These are phyloP conservation scores for Byasa hedistus DNA, from an alignment of 2,888 invertebrate species.

Conservation along the genomic window DNA sequence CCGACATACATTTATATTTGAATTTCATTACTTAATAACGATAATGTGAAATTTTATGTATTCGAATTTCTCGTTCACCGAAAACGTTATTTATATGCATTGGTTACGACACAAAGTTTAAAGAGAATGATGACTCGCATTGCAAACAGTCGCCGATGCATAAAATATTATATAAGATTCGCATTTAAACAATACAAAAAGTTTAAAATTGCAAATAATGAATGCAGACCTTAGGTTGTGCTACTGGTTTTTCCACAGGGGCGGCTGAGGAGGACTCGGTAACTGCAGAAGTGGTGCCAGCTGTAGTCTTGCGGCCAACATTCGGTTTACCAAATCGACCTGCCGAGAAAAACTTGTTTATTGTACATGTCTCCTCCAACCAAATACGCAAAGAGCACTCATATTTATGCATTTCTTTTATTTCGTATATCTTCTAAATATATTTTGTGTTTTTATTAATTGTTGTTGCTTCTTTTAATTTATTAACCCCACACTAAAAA, in stretches of 20 bases:
- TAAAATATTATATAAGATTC: slow-evolving; percentile 26
- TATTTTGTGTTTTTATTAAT: no score
- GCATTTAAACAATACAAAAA: slow-evolving; percentile 17
- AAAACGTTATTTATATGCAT: slow-evolving; percentile 24
- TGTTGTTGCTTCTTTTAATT: background rate
- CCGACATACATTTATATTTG: background rate
- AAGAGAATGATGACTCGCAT: slow-evolving; percentile 48
- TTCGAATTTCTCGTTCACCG: slow-evolving; percentile 18
- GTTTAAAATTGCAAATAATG: slow-evolving; percentile 22
- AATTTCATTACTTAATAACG: slow-evolving; percentile 1
- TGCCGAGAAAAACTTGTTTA: slow-evolving; percentile 49
- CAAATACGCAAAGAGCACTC: background rate
- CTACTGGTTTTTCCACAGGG: slow-evolving; percentile 54
- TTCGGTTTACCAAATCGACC: slow-evolving; percentile 74
- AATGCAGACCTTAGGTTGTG: slow-evolving; percentile 62
- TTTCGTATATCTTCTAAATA: no score
- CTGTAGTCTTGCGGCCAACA: slow-evolving; percentile 58
- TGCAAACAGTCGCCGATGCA: slow-evolving; percentile 41
- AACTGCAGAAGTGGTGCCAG: slow-evolving; percentile 58
- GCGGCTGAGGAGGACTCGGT: slow-evolving; percentile 44
- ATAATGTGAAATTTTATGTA: slow-evolving; percentile 14
- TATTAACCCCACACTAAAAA: background rate
- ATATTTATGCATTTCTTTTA: no score
- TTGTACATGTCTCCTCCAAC: slow-evolving; percentile 36
- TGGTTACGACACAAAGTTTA: slow-evolving; percentile 33